Percentiles rank a stretch among this genome's conserved stretches.
Conservation (phyloP, 1,140 invertebrate species). For the Acyrthosiphon pisum region DNA sequence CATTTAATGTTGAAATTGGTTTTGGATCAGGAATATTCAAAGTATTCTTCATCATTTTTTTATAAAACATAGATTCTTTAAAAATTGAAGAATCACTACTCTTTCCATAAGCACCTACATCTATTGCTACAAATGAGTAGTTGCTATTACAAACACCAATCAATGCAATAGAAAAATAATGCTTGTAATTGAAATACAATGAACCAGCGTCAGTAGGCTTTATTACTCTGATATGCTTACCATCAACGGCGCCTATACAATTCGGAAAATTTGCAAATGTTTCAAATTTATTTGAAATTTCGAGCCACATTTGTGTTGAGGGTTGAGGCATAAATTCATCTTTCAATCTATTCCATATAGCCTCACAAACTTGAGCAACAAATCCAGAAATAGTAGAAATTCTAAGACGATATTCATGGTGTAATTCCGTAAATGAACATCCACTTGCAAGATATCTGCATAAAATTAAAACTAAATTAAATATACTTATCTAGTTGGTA, state of each 20-base stretch:
- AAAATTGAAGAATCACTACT: conserved; percentile 53
- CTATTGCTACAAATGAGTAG: conserved; percentile 23
- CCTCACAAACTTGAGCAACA: conserved; percentile 58
- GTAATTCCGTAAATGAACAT: conserved; percentile 59
- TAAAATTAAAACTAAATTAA: conserved; percentile 58
- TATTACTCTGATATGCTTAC: conserved; percentile 58
- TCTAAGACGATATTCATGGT: conserved; percentile 58
- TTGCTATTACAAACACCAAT: conserved; percentile 5
- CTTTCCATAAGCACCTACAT: conserved; percentile 44
- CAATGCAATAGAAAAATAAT: conserved; percentile 64
- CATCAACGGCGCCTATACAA: conserved; percentile 13
- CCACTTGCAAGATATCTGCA: conserved; percentile 38
- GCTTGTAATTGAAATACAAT: conserved; percentile 65
- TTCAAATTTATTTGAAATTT: conserved; percentile 42
- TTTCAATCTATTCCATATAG: conserved; percentile 59
- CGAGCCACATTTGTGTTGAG: conserved; percentile 48
- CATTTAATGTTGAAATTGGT: neutral
- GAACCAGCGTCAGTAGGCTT: conserved; percentile 62
- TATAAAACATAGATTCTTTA: conserved; percentile 45
- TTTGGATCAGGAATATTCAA: neutral
- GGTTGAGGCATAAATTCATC: conserved; percentile 58
- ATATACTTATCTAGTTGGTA: too few relatives aligned
- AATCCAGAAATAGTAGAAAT: conserved; percentile 59
- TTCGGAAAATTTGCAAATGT: conserved; percentile 29
- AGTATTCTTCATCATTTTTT: conserved; percentile 8